phyloP scores from a whole-genome alignment of 2,888 invertebrate genomes.

The Colletes collaris region DNA sequence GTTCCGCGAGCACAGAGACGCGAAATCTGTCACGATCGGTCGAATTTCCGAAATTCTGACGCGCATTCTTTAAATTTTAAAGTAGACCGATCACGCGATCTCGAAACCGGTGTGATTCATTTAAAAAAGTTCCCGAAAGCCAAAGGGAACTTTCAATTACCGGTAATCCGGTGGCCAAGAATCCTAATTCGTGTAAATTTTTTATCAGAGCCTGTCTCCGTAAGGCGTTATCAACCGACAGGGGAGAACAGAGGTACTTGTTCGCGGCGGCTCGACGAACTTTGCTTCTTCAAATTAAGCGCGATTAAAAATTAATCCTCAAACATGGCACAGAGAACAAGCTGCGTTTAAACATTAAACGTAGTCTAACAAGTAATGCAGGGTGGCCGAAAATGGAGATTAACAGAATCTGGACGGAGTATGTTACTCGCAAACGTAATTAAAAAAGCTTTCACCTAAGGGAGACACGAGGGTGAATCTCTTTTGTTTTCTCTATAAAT shows the following conservation, averaged over 20 bases:
- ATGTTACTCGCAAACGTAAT: neutral
- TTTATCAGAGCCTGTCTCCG: constrained; percentile 26
- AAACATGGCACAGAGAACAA: neutral
- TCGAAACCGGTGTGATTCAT: constrained; percentile 55
- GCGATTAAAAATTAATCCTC: constrained; percentile 3
- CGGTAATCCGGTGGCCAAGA: constrained; percentile 43
- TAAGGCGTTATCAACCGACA: constrained; percentile 21
- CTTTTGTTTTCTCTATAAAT: too few relatives aligned
- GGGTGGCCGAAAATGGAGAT: neutral
- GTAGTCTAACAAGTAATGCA: neutral
- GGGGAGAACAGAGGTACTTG: neutral
- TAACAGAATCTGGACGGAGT: neutral
- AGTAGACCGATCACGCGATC: neutral
- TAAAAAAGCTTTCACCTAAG: neutral
- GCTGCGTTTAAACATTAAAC: neutral
- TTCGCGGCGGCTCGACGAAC: neutral
- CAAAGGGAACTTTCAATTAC: constrained; percentile 57
- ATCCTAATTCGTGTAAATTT: constrained; percentile 50
- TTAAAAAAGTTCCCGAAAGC: constrained; percentile 37
- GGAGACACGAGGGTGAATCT: neutral
- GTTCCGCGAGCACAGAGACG: neutral
- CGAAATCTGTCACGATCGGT: neutral
- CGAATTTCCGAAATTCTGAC: constrained; percentile 3
- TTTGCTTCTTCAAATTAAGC: neutral
- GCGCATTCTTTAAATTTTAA: neutral